These are phyloP conservation scores for Callorhinus ursinus DNA, from an alignment of 2,113 vertebrate species.

Conservation along the genomic window DNA sequence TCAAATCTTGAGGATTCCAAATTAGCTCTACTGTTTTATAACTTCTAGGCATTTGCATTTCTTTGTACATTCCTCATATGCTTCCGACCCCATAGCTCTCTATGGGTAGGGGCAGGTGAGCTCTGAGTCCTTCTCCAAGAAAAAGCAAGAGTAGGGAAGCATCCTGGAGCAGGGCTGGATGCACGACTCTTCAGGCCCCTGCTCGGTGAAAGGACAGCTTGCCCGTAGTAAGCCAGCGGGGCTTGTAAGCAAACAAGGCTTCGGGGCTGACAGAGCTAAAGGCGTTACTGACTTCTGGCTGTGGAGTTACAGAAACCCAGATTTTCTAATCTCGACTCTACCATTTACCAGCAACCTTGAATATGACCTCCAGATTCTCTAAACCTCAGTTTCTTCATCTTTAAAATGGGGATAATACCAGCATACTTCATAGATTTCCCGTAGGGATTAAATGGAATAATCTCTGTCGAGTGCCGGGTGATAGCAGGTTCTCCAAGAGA, in stretches of 20 bases:
- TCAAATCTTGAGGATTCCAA: not conserved
- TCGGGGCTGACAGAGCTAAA: fast-evolving
- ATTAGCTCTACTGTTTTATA: not conserved
- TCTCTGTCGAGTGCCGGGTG: not conserved
- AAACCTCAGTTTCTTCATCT: not conserved
- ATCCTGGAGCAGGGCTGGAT: not conserved
- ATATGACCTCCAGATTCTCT: not conserved
- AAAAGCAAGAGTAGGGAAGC: not conserved
- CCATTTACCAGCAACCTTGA: not conserved
- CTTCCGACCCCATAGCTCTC: not conserved
- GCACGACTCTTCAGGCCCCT: fast-evolving
- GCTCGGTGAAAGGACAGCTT: not conserved
- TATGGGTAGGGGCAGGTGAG: not conserved
- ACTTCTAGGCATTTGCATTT: not conserved
- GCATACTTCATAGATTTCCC: not conserved
- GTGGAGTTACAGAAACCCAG: not conserved
- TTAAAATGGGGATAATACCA: not conserved
- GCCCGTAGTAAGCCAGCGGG: not conserved
- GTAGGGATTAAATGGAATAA: not conserved
- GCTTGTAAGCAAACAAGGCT: not conserved
- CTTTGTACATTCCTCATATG: not conserved
- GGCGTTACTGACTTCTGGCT: not conserved
- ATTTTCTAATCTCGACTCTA: not conserved
- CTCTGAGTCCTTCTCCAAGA: not conserved
- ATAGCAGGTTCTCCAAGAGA: not conserved